A percentile compares a stretch with the other conserved stretches of the same genome.
Evolutionary conservation across 2,797 vertebrate species (phyloP).

Genomic region (Pelodytes ibericus): DNA sequence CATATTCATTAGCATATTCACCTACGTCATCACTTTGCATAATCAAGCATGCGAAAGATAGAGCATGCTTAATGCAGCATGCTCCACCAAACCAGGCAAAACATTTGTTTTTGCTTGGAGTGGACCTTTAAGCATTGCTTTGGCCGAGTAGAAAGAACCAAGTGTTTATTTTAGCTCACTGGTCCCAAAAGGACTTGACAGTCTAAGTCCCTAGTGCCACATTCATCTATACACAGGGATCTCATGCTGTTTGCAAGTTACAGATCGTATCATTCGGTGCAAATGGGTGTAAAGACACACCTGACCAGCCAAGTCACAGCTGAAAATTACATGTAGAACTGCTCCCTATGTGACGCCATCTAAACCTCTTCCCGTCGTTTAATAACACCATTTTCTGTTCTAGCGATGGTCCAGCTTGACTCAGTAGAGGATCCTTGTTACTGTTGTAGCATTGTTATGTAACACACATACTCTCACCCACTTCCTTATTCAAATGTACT

Average conservation of each 20-base stretch:
- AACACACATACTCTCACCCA: not conserved
- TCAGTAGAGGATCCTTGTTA: not conserved
- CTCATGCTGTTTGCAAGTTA: not conserved
- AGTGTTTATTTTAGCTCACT: not conserved
- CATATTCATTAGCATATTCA: too few species aligned
- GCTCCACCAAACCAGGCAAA: too few species aligned
- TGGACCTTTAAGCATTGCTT: not conserved
- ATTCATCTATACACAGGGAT: not conserved
- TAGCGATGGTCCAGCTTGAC: not conserved
- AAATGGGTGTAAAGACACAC: not conserved
- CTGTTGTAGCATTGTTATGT: not conserved
- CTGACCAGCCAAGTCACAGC: conserved; percentile 5
- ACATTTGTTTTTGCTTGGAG: too few species aligned
- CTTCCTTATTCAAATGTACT: conserved; percentile 20
- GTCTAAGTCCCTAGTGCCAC: not conserved
- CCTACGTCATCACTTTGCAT: too few species aligned
- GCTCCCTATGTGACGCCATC: not conserved
- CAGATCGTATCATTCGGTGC: not conserved
- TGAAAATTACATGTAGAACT: conserved; percentile 38
- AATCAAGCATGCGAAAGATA: too few species aligned
- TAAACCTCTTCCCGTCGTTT: conserved; percentile 19
- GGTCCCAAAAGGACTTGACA: not conserved
- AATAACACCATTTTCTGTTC: conserved; percentile 5
- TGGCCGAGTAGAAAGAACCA: not conserved
- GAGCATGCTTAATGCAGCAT: too few species aligned